Evolutionary conservation across 2,797 vertebrate genomes (phyloP).

Genomic region (Chloroceryle inda): DNA sequence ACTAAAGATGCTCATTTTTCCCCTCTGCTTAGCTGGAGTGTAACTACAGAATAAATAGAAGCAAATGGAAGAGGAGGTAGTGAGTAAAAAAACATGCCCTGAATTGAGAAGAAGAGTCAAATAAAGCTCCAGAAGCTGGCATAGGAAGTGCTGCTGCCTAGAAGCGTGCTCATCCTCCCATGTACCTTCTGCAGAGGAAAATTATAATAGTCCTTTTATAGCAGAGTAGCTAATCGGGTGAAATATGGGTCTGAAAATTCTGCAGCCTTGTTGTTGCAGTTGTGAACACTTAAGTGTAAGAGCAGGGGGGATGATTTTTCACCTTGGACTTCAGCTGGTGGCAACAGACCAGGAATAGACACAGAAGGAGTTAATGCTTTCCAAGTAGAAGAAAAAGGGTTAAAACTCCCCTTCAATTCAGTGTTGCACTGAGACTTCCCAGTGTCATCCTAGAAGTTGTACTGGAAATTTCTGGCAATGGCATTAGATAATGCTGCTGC

Average conservation of each 20-base stretch:
- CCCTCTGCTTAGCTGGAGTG: background rate
- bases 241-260: background rate
- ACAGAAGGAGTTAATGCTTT: background rate
- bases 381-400: background rate
- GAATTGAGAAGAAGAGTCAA: background rate
- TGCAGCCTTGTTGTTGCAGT: background rate
- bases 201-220: background rate
- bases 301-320: background rate
- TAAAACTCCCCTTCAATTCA: background rate
- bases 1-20: background rate
- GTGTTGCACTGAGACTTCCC: background rate
- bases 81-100: background rate
- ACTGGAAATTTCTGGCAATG: background rate
- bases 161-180: background rate
- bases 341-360: background rate
- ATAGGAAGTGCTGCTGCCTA: background rate
- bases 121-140: background rate
- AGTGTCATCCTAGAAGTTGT: background rate
- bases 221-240: background rate
- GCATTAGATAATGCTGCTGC: background rate
- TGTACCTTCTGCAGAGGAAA: background rate
- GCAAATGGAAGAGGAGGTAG: background rate
- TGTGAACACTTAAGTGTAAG: background rate
- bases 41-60: background rate
- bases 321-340: background rate